Evolutionary conservation across 2,797 vertebrate genomes (phyloP), one percentile per base, ranked within the genome.

Genomic region (Girardinus metallicus): DNA sequence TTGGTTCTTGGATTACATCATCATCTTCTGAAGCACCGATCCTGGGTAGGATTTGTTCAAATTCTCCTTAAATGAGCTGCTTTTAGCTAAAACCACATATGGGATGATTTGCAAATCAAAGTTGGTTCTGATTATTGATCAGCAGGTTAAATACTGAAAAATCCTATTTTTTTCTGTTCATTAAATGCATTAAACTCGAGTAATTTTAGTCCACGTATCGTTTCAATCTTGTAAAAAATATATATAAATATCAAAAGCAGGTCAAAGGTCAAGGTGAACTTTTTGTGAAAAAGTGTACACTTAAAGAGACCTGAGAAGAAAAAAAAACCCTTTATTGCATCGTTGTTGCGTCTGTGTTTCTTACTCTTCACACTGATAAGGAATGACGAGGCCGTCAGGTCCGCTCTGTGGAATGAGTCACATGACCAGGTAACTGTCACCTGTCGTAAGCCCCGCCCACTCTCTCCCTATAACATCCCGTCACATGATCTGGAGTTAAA

Each of bases 321-420:
- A 88, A 85, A 87, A 90, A 88, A 81, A 16, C 76, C 76, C 80
- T 95, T 96, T 95, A 95, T 95, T 95, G 94, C 94, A 92, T 95
- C 87, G 81, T 86, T 43, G 46, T 79, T 80, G 76, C 87, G 83
- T 87, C 81, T 76, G 78, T 51, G 29, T 85, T 84, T 75, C 60
- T 68, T 83, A 80, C 83, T 87, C 88, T 91, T 94, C 89, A 92
- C 89, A 93, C 92, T 84, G 78, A 83, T 79, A 73, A 77, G 92
- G 92, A 94, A 93, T 88, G 87, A 91, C 74, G 85, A 91, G 80
- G 82, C 88, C 77, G 86, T 83, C 81, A 80, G 64, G 70, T 77
- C 62, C 31, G 85, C 79, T 88, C 85, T 85, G 75, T 90, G 86
- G 85, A 93, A 93, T 92, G 82, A 90, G 82, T 88, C 78, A 79